phyloP scores from a whole-genome alignment of 2,888 invertebrate species.

The Doris montereyensis region DNA sequence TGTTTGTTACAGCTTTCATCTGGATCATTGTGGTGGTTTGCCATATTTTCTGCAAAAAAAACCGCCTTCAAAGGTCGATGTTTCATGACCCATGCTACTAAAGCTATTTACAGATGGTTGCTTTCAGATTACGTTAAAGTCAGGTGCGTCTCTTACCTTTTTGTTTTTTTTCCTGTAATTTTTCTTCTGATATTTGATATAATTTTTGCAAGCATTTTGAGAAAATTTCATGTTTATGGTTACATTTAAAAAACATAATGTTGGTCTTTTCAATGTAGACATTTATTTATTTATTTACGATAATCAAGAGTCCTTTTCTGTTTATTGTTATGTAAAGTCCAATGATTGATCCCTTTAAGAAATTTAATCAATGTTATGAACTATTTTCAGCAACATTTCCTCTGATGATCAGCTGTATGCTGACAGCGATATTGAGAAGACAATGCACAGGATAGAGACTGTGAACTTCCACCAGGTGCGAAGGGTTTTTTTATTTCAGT shows the following conservation, averaged over 20 bases:
- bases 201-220: neutral
- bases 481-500: too few species aligned
- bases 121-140: constrained; percentile 99
- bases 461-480: constrained; percentile 86
- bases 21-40: constrained; percentile 97
- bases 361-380: neutral
- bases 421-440: constrained; percentile 95
- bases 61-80: constrained; percentile 97
- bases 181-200: too few species aligned
- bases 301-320: neutral
- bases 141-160: constrained; percentile 75
- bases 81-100: constrained; percentile 99
- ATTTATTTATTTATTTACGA: neutral
- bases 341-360: neutral
- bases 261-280: neutral
- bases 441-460: constrained; percentile 99
- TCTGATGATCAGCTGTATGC: constrained; percentile 86
- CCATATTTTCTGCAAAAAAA: constrained; percentile 98
- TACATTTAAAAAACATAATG: neutral
- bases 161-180: neutral
- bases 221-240: too few species aligned
- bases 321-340: neutral
- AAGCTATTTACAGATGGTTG: constrained; percentile 98
- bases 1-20: constrained; percentile 89
- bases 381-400: constrained; percentile 86